phyloP scores from a whole-genome alignment of 2,888 invertebrate species.

The Eupelmus urozonus region DNA sequence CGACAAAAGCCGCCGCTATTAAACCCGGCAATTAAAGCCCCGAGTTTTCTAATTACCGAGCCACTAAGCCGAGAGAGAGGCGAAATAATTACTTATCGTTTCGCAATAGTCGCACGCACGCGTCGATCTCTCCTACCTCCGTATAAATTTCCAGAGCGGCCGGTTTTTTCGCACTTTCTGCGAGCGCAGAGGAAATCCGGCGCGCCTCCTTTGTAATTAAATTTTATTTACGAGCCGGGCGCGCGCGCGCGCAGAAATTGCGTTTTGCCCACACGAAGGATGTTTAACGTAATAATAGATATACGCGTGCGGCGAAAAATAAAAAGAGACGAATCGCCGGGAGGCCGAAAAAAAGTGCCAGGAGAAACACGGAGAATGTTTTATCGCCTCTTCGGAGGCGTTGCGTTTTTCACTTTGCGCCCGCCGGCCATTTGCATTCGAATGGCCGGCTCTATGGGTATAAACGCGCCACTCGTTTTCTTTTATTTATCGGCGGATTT shows the following conservation, averaged over 20 bases:
- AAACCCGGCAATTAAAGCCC: conserved; percentile 1
- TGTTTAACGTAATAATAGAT: conserved; percentile 56
- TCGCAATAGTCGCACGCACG: neutral
- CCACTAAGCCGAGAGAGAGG: no score
- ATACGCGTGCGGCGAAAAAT: neutral
- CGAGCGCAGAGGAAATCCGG: conserved; percentile 36
- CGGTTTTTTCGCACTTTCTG: conserved; percentile 33
- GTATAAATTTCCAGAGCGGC: neutral
- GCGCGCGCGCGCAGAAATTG: conserved; percentile 44
- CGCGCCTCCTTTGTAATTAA: conserved; percentile 47
- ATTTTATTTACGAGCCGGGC: conserved; percentile 56
- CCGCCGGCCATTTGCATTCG: conserved; percentile 53
- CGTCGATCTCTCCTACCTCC: neutral
- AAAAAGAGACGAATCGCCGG: conserved; percentile 28
- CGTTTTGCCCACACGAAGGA: conserved; percentile 39
- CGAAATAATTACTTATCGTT: no score
- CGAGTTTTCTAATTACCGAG: conserved; percentile 19
- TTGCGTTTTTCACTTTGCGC: conserved; percentile 48
- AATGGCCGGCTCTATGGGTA: conserved; percentile 46
- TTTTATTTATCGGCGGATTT: conserved; percentile 27
- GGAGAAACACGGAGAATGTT: conserved; percentile 28
- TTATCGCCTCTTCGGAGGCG: conserved; percentile 53
- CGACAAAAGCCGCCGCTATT: no score
- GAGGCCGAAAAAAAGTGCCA: neutral
- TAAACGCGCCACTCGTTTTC: conserved; percentile 7